Percentiles rank a stretch among this genome's conserved stretches.
Evolutionary conservation across 2,113 vertebrate genomes (phyloP).

Genomic region (Spea bombifrons): DNA sequence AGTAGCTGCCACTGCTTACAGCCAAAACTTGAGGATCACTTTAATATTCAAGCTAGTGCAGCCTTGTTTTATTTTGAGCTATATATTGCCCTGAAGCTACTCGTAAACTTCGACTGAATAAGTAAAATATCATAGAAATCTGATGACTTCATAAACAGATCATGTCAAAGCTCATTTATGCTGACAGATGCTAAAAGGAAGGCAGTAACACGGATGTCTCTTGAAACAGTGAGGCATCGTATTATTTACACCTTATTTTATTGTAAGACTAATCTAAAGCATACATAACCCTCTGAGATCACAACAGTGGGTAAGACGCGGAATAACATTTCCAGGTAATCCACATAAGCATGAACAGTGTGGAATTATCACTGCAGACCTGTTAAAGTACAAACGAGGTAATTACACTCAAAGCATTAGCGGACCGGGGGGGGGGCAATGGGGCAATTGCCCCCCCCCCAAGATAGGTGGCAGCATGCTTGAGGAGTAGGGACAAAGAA

Average conservation of each 20-base stretch:
- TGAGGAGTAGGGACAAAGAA: no score
- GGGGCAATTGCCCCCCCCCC: no score
- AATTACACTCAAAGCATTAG: no score
- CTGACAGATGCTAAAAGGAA: slow-evolving; percentile 18
- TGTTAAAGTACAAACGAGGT: no score
- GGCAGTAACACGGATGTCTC: neutral
- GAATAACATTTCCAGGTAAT: no score
- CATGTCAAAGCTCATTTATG: slow-evolving; percentile 24
- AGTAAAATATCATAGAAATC: slow-evolving; percentile 21
- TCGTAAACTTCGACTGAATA: slow-evolving; percentile 34
- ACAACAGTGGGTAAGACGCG: neutral
- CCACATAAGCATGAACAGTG: no score
- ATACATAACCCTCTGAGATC: neutral
- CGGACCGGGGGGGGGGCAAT: no score
- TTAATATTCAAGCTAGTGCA: slow-evolving; percentile 32
- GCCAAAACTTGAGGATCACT: slow-evolving; percentile 16
- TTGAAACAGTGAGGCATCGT: neutral
- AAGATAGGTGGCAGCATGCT: no score
- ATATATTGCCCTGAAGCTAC: slow-evolving; percentile 32
- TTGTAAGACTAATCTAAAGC: neutral
- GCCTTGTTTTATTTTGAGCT: slow-evolving; percentile 34
- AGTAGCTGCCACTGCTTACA: neutral
- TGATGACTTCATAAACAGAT: slow-evolving; percentile 42
- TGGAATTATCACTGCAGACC: no score
- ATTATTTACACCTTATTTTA: neutral